These are phyloP conservation scores for Pseudotriccus pelzelni DNA, from an alignment of 2,797 vertebrate species.

Conservation along the genomic window DNA sequence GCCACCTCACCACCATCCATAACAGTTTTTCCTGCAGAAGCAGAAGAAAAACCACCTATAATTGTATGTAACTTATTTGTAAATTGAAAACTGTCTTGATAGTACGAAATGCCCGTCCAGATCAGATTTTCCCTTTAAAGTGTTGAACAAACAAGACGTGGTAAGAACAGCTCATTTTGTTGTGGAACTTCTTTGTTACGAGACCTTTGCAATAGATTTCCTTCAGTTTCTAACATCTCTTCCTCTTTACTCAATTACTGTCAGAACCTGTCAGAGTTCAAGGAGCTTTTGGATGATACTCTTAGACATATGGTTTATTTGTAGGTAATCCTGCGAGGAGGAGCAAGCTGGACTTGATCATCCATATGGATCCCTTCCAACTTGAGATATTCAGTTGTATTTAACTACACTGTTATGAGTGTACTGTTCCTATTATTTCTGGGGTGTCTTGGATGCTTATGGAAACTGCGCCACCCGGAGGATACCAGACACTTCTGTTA, in stretches of 20 bases:
- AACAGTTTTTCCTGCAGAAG: background rate
- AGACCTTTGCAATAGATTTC: background rate
- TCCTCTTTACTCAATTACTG: background rate
- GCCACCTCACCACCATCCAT: rapidly evolving
- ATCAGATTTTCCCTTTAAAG: background rate
- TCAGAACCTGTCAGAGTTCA: background rate
- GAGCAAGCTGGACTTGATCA: too few species aligned
- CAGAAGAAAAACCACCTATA: background rate
- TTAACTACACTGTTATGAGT: background rate
- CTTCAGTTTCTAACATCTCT: background rate
- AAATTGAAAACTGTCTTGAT: background rate
- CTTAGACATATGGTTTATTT: background rate
- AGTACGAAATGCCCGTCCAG: background rate
- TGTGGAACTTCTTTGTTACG: background rate
- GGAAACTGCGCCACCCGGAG: background rate
- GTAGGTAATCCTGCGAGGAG: background rate
- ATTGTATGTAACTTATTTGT: background rate
- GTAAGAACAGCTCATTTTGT: background rate
- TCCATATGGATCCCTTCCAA: background rate
- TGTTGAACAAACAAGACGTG: background rate
- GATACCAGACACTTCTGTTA: background rate
- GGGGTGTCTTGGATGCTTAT: background rate
- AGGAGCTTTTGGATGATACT: background rate
- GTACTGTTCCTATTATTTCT: background rate
- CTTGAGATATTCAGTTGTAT: background rate